A percentile compares a stretch with the other conserved stretches of the same genome.
phyloP scores from a whole-genome alignment of 2,113 vertebrate species.

The Mellivora capensis region DNA sequence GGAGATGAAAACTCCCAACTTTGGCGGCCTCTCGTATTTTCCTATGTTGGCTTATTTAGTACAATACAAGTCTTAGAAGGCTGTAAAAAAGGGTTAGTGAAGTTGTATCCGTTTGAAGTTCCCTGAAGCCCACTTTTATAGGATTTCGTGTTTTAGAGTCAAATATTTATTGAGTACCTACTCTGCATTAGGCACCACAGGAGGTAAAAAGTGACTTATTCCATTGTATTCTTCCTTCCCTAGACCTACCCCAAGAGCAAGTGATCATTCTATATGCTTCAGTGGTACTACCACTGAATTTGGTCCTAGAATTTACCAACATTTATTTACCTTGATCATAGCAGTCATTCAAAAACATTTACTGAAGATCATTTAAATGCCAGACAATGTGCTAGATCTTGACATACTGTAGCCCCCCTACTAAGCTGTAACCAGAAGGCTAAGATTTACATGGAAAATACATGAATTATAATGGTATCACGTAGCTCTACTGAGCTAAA shows the following conservation, averaged over 20 bases:
- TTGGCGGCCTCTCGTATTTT: not conserved
- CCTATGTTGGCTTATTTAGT: not conserved
- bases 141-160: conserved; percentile 4
- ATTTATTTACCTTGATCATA: not conserved
- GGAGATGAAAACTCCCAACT: not conserved
- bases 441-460: not conserved
- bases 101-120: not conserved
- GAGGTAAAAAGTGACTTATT: not conserved
- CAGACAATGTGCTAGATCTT: not conserved
- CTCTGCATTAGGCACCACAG: not conserved
- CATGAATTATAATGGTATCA: not conserved
- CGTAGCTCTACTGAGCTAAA: not conserved
- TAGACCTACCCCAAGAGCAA: not conserved
- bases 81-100: not conserved
- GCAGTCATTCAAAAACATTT: not conserved
- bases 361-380: not conserved
- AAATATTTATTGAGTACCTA: not conserved
- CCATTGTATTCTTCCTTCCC: not conserved
- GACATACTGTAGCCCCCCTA: not conserved
- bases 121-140: not conserved
- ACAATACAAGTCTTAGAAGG: not conserved
- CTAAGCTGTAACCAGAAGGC: not conserved
- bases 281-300: not conserved
- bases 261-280: not conserved
- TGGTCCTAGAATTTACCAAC: not conserved